phyloP scores from a whole-genome alignment of 2,113 vertebrate genomes.

The Galemys pyrenaicus region DNA sequence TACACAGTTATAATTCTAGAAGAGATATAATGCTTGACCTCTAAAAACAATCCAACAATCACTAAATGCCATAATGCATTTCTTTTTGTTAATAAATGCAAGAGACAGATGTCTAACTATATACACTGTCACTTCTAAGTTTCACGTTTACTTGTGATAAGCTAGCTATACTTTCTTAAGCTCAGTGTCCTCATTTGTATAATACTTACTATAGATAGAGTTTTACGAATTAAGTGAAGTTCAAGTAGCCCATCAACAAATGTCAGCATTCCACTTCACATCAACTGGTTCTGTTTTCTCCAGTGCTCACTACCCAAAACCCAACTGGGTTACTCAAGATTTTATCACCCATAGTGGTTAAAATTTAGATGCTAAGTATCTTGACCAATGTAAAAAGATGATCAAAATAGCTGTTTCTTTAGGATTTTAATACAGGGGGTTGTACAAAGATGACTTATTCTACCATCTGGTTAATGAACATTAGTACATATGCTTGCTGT shows the following conservation, averaged over 20 bases:
- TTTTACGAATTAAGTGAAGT: slow-evolving; percentile 7
- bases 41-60: slow-evolving; percentile 41
- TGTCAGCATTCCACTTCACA: not conserved
- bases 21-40: not conserved
- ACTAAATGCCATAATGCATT: slow-evolving; percentile 9
- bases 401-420: slow-evolving; percentile 42
- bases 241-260: not conserved
- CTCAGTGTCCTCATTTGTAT: not conserved
- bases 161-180: not conserved
- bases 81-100: not conserved
- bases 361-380: slow-evolving; percentile 29
- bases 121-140: too few relatives aligned
- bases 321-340: not conserved
- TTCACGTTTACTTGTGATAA: not conserved
- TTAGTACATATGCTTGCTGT: slow-evolving; percentile 55
- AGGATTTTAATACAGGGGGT: slow-evolving; percentile 40
- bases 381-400: slow-evolving; percentile 4
- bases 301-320: not conserved
- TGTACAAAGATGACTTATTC: slow-evolving; percentile 52
- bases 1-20: not conserved
- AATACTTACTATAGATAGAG: not conserved
- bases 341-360: slow-evolving; percentile 12
- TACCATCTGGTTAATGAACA: slow-evolving; percentile 66
- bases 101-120: not conserved
- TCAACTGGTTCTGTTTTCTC: not conserved